Evolutionary conservation across 2,888 invertebrate species (phyloP).

Genomic region (Nipponacmea schrenckii): DNA sequence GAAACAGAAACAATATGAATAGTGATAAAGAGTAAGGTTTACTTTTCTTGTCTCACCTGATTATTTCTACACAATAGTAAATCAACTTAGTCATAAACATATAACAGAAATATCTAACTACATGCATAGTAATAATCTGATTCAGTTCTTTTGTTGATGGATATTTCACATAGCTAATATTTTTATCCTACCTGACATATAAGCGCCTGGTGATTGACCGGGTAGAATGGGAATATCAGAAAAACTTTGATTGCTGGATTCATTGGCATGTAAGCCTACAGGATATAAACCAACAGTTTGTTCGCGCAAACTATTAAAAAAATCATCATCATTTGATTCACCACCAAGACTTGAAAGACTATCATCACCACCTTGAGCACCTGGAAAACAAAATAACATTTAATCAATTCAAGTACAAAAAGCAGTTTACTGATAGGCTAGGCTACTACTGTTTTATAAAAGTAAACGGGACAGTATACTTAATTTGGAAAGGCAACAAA

Average conservation of each 20-base stretch:
- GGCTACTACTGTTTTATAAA: too few species aligned
- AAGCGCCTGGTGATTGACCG: background rate
- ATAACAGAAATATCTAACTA: too few species aligned
- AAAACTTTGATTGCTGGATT: background rate
- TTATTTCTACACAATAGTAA: too few species aligned
- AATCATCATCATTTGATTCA: slow-evolving; percentile 5
- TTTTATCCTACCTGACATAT: background rate
- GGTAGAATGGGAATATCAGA: background rate
- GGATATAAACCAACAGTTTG: background rate
- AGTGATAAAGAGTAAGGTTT: too few species aligned
- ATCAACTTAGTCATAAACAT: too few species aligned
- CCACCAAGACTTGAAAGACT: background rate
- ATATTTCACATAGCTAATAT: too few species aligned
- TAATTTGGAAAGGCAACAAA: too few species aligned
- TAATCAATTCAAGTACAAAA: background rate
- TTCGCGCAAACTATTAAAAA: slow-evolving; percentile 1
- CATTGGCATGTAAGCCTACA: slow-evolving; percentile 6
- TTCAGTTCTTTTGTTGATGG: too few species aligned
- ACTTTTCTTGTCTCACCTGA: too few species aligned
- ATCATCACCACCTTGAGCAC: background rate
- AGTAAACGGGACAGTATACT: too few species aligned
- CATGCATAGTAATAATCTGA: too few species aligned
- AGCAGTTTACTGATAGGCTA: too few species aligned
- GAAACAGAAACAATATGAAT: background rate
- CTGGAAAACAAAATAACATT: background rate